A percentile compares a stretch with the other conserved stretches of the same genome.
phyloP scores from a whole-genome alignment of 2,113 vertebrate species.

The Heliornis fulica region DNA sequence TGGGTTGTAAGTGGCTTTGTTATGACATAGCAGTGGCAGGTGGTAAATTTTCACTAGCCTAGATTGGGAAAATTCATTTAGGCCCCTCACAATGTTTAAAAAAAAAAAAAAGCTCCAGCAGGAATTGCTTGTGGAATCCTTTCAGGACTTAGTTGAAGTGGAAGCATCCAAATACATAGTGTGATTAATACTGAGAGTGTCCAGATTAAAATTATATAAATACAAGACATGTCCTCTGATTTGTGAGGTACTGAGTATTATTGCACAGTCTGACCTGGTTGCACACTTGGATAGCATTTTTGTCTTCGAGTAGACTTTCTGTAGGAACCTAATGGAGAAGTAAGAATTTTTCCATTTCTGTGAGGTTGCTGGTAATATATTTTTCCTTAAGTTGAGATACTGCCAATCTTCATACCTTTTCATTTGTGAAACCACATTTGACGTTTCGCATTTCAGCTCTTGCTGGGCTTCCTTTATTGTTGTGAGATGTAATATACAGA shows the following conservation, averaged over 20 bases:
- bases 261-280: background rate
- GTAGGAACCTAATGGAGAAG: background rate
- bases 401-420: slow-evolving; percentile 28
- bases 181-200: background rate
- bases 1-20: background rate
- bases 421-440: slow-evolving; percentile 3
- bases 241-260: background rate
- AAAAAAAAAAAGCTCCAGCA: background rate
- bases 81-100: background rate
- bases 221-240: background rate
- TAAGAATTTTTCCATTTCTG: slow-evolving; percentile 30
- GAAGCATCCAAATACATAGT: background rate
- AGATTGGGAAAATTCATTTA: background rate
- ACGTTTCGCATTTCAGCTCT: slow-evolving; percentile 19
- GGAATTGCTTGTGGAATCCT: background rate
- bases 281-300: background rate
- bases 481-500: background rate
- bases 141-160: background rate
- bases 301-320: background rate
- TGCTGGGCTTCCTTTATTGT: background rate
- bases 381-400: slow-evolving; percentile 28
- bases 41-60: background rate
- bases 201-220: background rate
- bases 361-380: slow-evolving; percentile 9
- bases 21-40: background rate